phyloP scores from a whole-genome alignment of 2,113 vertebrate species.

The Leucosticte australis region DNA sequence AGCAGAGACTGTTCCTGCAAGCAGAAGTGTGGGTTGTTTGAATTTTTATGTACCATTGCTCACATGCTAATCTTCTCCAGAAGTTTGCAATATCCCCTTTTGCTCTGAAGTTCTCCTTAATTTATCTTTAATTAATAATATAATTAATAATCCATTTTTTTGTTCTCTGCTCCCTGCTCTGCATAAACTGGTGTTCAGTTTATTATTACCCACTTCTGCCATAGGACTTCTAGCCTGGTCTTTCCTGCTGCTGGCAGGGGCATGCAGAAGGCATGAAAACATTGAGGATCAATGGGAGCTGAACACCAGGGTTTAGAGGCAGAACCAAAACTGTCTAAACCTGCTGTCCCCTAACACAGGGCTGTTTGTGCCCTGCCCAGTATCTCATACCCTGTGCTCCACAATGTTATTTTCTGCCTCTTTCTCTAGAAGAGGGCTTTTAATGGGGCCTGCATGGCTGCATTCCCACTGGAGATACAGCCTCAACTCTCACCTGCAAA shows the following conservation, averaged over 20 bases:
- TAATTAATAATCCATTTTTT: background rate
- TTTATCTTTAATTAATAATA: background rate
- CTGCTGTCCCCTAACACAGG: no score
- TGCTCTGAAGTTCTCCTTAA: background rate
- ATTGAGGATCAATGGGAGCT: background rate
- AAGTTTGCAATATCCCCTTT: background rate
- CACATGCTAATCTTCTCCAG: background rate
- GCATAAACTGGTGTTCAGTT: background rate
- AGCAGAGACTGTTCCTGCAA: background rate
- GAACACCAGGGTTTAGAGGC: background rate
- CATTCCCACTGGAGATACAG: background rate
- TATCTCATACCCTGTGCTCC: no score
- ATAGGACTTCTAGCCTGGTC: background rate
- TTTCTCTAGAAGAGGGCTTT: background rate
- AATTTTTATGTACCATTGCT: background rate
- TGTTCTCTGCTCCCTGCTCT: background rate
- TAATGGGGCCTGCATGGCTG: background rate
- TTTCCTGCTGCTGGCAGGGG: background rate
- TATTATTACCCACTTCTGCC: background rate
- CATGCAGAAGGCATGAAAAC: background rate
- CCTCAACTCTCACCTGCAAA: background rate
- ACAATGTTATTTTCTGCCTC: background rate
- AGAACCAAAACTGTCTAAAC: background rate
- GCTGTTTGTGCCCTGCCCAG: background rate
- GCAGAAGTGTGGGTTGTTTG: background rate